Conservation (phyloP, 23 tunicate genomes). For the Phallusia fumigata region DNA sequence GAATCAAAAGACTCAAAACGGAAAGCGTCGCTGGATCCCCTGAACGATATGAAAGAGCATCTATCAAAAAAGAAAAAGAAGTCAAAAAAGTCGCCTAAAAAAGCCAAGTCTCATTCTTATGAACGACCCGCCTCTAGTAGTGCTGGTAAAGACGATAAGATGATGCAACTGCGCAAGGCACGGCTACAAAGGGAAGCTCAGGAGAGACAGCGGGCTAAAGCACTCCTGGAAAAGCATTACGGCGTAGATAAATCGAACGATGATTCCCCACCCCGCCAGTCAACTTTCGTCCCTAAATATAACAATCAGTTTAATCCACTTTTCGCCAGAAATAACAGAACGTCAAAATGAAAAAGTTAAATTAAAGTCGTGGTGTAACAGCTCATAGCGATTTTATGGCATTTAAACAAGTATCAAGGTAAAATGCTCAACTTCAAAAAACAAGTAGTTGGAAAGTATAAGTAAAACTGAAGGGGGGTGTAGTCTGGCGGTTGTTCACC, state of each 20-base stretch:
- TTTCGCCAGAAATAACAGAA: constrained; percentile 61
- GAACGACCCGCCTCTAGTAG: not conserved
- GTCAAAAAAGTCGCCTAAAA: constrained; percentile 38
- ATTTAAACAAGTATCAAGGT: too few relatives aligned
- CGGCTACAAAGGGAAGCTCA: constrained; percentile 75
- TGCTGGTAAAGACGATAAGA: constrained; percentile 42
- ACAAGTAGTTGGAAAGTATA: too few relatives aligned
- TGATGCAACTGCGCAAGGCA: constrained; percentile 61
- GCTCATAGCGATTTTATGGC: too few relatives aligned
- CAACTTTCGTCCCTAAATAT: constrained; percentile 39
- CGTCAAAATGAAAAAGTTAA: not conserved
- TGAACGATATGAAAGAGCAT: constrained; percentile 45
- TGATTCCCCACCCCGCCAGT: not conserved
- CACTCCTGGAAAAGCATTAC: constrained; percentile 49
- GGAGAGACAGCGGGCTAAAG: constrained; percentile 54
- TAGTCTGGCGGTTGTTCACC: too few relatives aligned
- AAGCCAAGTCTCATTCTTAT: constrained; percentile 20
- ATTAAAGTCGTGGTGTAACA: too few relatives aligned
- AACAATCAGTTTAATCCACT: constrained; percentile 92
- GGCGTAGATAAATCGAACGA: not conserved
- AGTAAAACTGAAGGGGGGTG: too few relatives aligned
- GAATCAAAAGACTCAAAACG: constrained; percentile 53
- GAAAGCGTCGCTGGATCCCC: constrained; percentile 74
- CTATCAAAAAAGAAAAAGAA: constrained; percentile 61
- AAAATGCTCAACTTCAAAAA: too few relatives aligned